phyloP scores from a whole-genome alignment of 2,888 invertebrate genomes.

The Ceraclea dissimilis region DNA sequence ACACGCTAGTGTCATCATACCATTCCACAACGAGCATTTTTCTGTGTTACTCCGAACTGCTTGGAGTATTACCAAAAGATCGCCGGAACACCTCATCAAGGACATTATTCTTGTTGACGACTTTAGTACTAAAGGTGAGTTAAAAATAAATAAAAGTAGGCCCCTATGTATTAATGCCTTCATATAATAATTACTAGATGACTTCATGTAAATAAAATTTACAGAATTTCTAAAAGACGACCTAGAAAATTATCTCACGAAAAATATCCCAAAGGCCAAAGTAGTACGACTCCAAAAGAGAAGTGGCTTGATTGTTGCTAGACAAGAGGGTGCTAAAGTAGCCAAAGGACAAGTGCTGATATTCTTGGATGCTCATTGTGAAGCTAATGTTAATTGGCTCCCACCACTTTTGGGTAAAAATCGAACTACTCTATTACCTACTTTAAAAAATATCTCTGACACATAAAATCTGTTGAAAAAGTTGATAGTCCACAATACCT shows the following conservation, averaged over 20 bases:
- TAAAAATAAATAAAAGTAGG: constrained; percentile 9
- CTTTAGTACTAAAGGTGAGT: constrained; percentile 63
- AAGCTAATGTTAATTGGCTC: constrained; percentile 86
- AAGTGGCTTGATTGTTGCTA: constrained; percentile 79
- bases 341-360: constrained; percentile 74
- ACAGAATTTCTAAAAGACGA: constrained; percentile 58
- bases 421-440: too few species aligned
- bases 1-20: constrained; percentile 81
- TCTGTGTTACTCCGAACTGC: constrained; percentile 74
- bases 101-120: constrained; percentile 89
- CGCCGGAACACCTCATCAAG: constrained; percentile 67
- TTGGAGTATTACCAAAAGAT: constrained; percentile 74
- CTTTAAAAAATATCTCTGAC: too few species aligned
- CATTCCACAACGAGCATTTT: constrained; percentile 92
- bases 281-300: constrained; percentile 63
- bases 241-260: constrained; percentile 66
- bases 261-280: constrained; percentile 42
- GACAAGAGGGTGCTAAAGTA: constrained; percentile 71
- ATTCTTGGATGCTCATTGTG: constrained; percentile 88
- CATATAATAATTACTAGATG: neutral
- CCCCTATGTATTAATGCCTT: too few species aligned
- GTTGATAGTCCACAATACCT: too few species aligned
- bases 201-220: too few species aligned
- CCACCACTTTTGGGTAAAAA: constrained; percentile 70
- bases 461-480: too few species aligned